Evolutionary conservation across 2,888 invertebrate species (phyloP), one percentile per base, ranked within the genome.

Genomic region (Chouioia cunea): DNA sequence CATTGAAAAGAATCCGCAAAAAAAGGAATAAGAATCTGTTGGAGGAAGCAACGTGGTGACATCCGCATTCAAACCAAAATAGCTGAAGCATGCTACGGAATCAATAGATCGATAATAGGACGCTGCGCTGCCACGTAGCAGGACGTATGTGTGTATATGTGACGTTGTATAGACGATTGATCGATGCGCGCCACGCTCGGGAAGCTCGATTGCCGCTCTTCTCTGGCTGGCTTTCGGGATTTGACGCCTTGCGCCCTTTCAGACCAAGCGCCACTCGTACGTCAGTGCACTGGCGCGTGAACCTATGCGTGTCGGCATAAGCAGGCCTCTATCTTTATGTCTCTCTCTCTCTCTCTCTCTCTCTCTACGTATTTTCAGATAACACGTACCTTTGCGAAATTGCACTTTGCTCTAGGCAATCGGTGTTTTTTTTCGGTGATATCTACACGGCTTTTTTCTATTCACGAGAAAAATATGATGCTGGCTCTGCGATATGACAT

Each of bases 121-220:
- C 36, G 50, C 6, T 46, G 63, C 57, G 50, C 12, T 14, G 27
- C 20, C 20, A 8, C 18, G 12, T 16, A 10, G 8, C 36, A 48
- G 36, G 27, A 62, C 48, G 36, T 53, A 63, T 47, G 54, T 50
- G 57, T 20, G 43, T 3, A 14, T 22, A 22, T 22, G 15, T 18
- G 15, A 1, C 36, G 18, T 62, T 23, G 47, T 18, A n/a, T 10
- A 12, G 18, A 10, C 65, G 75, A 74, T 78, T 77, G 79, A 79
- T 79, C 79, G 77, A 79, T 77, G 75, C 47, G 68, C 36, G 56
- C 58, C 52, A n/a, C 46, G 67, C 44, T 20, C 18, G 53, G 14
- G 12, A 36, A 36, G 36, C 36, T 36, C 57, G 65, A 48, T 65
- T 27, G 56, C 15, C 56, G 16, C 47, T 18, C 23, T 22, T 18